These are phyloP conservation scores for Mesorhabditis spiculigera DNA, from an alignment of 2,888 invertebrate species.

Conservation along the genomic window DNA sequence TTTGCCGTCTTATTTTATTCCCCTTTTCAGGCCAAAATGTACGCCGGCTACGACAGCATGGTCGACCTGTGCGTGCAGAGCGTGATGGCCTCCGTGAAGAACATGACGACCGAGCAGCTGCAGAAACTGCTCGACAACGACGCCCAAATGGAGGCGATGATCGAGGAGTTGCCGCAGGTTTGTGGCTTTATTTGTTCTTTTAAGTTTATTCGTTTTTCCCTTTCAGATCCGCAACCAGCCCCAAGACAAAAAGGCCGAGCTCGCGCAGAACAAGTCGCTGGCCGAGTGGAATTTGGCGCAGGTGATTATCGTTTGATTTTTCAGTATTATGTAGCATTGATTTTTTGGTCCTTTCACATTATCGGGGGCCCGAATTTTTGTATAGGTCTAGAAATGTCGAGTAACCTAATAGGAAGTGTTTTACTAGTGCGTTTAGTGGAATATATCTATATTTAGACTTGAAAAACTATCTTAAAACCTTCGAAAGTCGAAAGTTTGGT, in stretches of 20 bases:
- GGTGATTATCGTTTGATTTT: constrained; percentile 57
- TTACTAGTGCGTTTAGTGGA: too few species aligned
- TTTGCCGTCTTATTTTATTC: too few species aligned
- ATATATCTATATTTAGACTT: too few species aligned
- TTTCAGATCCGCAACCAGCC: constrained; percentile 71
- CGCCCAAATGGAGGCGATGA: constrained; percentile 33
- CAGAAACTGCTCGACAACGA: constrained; percentile 42
- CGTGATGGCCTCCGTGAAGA: constrained; percentile 10
- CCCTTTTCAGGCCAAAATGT: not conserved
- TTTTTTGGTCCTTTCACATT: too few species aligned
- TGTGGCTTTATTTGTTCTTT: not conserved
- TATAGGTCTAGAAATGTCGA: too few species aligned
- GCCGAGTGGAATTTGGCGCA: constrained; percentile 83
- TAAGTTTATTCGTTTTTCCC: not conserved
- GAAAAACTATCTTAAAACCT: too few species aligned
- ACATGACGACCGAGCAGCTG: constrained; percentile 48
- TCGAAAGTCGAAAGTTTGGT: too few species aligned
- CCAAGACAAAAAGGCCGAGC: constrained; percentile 79
- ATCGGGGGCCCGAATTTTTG: too few species aligned
- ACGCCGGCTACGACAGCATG: constrained; percentile 5
- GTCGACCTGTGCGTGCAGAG: constrained; percentile 6
- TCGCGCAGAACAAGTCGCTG: constrained; percentile 81
- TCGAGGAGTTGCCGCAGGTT: constrained; percentile 50
- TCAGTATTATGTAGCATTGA: not conserved
- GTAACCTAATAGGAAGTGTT: too few species aligned